phyloP scores from a whole-genome alignment of 2,113 vertebrate species.

The Vombatus ursinus region DNA sequence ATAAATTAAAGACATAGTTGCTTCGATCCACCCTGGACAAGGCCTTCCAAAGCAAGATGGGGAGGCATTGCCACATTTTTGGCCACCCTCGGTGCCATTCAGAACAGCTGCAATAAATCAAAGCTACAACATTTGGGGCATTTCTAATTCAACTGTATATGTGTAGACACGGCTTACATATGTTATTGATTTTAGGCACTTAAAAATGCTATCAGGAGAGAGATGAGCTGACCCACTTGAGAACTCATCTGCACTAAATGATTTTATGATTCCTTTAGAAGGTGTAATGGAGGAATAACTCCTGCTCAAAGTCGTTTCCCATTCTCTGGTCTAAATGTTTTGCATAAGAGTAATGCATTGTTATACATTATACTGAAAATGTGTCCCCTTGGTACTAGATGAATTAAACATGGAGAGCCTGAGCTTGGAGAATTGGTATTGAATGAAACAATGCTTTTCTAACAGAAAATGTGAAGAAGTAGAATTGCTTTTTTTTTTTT shows the following conservation, averaged over 20 bases:
- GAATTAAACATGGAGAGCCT: slow-evolving; percentile 42
- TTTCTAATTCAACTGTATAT: background rate
- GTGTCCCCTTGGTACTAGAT: slow-evolving; percentile 20
- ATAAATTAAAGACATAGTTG: background rate
- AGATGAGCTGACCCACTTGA: background rate
- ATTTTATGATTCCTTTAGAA: slow-evolving; percentile 8
- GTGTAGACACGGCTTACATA: background rate
- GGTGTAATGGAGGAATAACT: background rate
- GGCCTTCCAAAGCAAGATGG: background rate
- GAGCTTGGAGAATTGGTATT: slow-evolving; percentile 15
- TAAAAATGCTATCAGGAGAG: background rate
- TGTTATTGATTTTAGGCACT: background rate
- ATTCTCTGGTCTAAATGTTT: slow-evolving; percentile 31
- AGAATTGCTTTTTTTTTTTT: background rate
- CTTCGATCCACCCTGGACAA: background rate
- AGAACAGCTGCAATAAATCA: background rate
- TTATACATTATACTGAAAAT: slow-evolving; percentile 50
- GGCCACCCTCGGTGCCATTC: background rate
- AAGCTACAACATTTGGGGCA: background rate
- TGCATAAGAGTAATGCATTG: slow-evolving; percentile 32
- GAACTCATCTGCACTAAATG: background rate
- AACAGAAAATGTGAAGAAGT: slow-evolving; percentile 5
- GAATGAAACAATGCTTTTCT: background rate
- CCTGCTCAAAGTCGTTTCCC: slow-evolving; percentile 17
- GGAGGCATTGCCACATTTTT: background rate